These are phyloP conservation scores for Lithophane semibrunnea DNA, from an alignment of 2,888 invertebrate genomes.

Conservation along the genomic window DNA sequence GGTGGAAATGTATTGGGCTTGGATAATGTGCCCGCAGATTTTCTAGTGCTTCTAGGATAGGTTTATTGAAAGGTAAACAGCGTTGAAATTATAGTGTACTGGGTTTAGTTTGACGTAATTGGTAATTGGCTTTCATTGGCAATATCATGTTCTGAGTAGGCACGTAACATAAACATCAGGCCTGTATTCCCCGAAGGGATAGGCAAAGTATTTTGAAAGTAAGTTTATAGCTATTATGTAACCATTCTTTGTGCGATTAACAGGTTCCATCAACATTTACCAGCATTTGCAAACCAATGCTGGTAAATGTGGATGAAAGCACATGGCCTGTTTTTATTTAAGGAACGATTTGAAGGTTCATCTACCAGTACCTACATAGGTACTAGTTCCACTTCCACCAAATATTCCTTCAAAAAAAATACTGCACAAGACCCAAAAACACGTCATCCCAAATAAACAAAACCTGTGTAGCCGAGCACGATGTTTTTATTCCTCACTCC, in stretches of 20 bases:
- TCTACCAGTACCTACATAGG: too few species aligned
- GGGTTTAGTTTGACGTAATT: too few species aligned
- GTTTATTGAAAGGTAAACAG: background rate
- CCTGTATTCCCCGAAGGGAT: background rate
- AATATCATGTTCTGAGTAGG: background rate
- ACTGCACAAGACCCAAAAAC: constrained; percentile 9
- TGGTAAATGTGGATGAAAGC: too few species aligned
- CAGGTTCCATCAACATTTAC: background rate
- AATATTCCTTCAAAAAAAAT: constrained; percentile 26
- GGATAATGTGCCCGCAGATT: background rate
- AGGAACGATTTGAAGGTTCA: background rate
- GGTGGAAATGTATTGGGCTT: constrained; percentile 6
- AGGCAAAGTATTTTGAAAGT: background rate
- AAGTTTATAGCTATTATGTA: background rate
- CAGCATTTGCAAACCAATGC: too few species aligned
- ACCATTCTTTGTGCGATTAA: background rate
- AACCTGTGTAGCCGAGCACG: constrained; percentile 7
- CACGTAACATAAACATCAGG: background rate
- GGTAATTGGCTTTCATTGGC: background rate
- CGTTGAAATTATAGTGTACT: background rate
- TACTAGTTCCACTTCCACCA: too few species aligned
- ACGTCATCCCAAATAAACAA: constrained; percentile 36
- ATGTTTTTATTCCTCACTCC: constrained; percentile 42
- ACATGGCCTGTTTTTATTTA: background rate
- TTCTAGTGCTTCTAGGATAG: background rate